Conservation (phyloP, 1,140 invertebrate genomes). For the Drosophila melanogaster region DNA sequence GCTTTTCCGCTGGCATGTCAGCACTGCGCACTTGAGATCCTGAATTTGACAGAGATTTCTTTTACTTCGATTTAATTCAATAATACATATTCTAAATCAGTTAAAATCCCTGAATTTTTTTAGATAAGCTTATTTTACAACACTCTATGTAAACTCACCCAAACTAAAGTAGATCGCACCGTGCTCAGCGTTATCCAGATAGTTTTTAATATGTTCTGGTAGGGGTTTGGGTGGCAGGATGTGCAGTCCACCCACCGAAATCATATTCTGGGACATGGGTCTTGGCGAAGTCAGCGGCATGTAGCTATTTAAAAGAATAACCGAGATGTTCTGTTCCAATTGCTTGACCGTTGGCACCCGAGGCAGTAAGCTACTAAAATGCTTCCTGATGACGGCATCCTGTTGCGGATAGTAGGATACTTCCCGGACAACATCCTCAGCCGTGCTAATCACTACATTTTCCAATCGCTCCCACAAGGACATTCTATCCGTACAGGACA, state of each 20-base stretch:
- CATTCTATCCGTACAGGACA: background rate
- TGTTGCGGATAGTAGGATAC: background rate
- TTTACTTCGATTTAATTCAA: background rate
- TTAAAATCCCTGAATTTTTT: too few species aligned
- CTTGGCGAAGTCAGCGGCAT: background rate
- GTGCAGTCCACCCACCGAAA: background rate
- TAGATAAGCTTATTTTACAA: background rate
- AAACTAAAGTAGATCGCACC: slow-evolving; percentile 1
- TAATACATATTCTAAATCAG: too few species aligned
- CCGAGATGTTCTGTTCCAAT: background rate
- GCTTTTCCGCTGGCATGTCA: background rate
- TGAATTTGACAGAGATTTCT: background rate
- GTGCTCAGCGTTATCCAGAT: background rate
- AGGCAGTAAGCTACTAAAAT: background rate
- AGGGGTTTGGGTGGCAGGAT: background rate
- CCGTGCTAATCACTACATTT: background rate
- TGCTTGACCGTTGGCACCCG: background rate
- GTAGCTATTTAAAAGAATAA: background rate
- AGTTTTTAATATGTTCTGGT: background rate
- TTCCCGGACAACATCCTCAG: background rate
- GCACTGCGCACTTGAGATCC: slow-evolving; percentile 4
- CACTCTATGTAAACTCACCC: background rate
- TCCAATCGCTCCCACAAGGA: background rate
- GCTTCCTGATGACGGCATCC: background rate
- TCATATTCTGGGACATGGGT: background rate